Evolutionary conservation across 2,797 vertebrate species (phyloP).

Genomic region (Oreochromis grahami): DNA sequence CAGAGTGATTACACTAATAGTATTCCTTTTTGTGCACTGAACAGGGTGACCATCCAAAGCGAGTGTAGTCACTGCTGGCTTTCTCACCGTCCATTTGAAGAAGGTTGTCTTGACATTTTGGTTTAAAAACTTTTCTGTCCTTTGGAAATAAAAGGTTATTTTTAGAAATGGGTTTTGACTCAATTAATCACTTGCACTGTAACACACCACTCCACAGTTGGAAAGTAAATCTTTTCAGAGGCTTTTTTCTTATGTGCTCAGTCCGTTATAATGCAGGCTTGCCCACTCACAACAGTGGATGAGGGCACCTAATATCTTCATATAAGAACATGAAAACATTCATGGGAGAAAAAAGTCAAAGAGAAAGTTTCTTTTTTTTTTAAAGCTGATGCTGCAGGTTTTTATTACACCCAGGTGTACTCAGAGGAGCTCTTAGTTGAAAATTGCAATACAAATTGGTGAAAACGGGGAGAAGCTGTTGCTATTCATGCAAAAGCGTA

Average conservation of each 20-base stretch:
- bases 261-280: neutral
- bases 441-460: neutral
- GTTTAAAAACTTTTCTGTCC: neutral
- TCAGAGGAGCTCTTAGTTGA: neutral
- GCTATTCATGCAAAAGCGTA: neutral
- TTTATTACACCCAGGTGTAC: neutral
- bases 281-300: neutral
- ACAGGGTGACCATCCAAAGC: neutral
- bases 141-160: neutral
- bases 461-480: neutral
- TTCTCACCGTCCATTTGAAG: neutral
- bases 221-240: neutral
- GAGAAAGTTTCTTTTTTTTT: neutral
- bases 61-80: neutral
- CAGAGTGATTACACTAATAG: neutral
- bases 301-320: neutral
- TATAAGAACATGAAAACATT: neutral
- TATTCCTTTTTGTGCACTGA: neutral
- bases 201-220: neutral
- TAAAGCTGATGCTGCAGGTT: neutral
- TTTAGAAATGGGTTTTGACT: neutral
- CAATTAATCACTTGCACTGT: neutral
- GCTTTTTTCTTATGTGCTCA: neutral
- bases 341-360: neutral
- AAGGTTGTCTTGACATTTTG: neutral